Evolutionary conservation across 2,113 vertebrate genomes (phyloP), one percentile per base, ranked within the genome.

Genomic region (Oreochromis tanganicae): DNA sequence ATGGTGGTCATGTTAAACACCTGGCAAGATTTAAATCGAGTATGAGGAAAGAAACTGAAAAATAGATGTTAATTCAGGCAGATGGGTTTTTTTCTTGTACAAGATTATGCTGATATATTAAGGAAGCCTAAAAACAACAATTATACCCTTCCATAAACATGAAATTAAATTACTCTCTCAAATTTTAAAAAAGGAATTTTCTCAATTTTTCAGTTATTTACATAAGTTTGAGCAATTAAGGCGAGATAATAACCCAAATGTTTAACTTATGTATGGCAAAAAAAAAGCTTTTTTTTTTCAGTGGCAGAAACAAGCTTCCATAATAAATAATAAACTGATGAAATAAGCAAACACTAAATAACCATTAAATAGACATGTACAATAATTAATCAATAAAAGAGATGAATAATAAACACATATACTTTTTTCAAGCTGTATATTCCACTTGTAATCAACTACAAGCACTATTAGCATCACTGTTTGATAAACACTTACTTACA

Each of bases 1-100:
- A 99, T 97, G 1, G 94, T 97, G 8, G 97, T 97, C 95, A 97
- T 95, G 85, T 91, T 94, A 75, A 99, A 99, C 82, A 99, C 94
- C 99, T 99, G 88, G 5, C 6, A 11, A 66, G 11, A 43, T 34
- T 3, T 34, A 8, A 29, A 38, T n/a, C 14, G 1, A 4, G 34
- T 10, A 55, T 36, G 50, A 21, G 57, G 41, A 24, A 36, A 43
- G 43, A 14, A 16, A 29, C 8, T 43, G 14, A 19, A 52, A 59
- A n/a, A n/a, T n/a, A 0, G 55, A 32, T 71, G 21, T 6, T 59
- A 17, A 9, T 29, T 75, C 0, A n/a, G 27, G 17, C 46, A 78
- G n/a, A n/a, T 75, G 3, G 1, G 4, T 19, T 10, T 66, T 32
- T 66, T 66, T 66, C 19, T 38, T 38, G 19, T 8, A 66, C 19